Conservation (phyloP, 2,888 invertebrate genomes). For the Patella pellucida region DNA sequence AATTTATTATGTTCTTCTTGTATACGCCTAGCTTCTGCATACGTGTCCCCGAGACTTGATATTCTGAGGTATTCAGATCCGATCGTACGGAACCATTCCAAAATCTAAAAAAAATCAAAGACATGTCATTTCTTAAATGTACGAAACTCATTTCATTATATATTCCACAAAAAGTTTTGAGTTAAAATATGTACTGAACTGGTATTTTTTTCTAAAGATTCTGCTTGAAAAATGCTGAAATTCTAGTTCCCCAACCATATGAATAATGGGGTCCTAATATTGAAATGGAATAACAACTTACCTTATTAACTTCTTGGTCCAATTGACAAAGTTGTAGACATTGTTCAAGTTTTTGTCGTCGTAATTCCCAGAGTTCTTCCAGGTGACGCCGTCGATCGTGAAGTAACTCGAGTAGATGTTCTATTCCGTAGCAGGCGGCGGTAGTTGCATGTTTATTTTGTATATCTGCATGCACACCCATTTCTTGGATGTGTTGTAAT, state of each 20-base stretch:
- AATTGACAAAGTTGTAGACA: slow-evolving; percentile 82
- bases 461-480: slow-evolving; percentile 81
- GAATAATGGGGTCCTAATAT: not conserved
- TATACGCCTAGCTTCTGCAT: slow-evolving; percentile 78
- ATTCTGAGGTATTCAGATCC: slow-evolving; percentile 68
- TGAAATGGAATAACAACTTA: slow-evolving; percentile 29
- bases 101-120: slow-evolving; percentile 48
- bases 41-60: slow-evolving; percentile 81
- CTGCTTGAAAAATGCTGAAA: not conserved
- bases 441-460: slow-evolving; percentile 72
- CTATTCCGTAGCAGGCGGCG: slow-evolving; percentile 73
- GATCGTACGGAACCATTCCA: slow-evolving; percentile 67
- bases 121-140: not conserved
- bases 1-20: slow-evolving; percentile 80
- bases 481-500: slow-evolving; percentile 81
- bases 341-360: slow-evolving; percentile 84
- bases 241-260: not conserved
- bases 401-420: slow-evolving; percentile 73
- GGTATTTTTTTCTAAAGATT: not conserved
- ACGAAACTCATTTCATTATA: not conserved
- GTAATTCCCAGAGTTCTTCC: slow-evolving; percentile 77
- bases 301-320: slow-evolving; percentile 79
- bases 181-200: no score
- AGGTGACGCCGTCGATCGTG: slow-evolving; percentile 82
- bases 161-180: not conserved